Percentiles rank a stretch among this genome's conserved stretches.
Conservation (phyloP, 2,888 invertebrate genomes). For the Orchesellides sinensis region DNA sequence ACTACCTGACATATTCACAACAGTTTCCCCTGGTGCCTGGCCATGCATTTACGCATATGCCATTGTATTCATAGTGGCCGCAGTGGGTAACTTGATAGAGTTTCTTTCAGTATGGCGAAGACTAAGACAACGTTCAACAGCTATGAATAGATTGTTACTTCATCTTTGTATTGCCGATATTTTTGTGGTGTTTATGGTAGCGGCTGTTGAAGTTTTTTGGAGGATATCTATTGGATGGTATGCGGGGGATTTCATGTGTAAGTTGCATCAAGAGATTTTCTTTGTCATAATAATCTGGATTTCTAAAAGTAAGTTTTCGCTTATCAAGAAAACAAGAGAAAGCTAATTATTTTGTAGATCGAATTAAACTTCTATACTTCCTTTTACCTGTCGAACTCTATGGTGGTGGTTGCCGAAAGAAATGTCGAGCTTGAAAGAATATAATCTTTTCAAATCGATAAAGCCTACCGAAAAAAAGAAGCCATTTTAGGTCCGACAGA, state of each 20-base stretch:
- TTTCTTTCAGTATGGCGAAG: conserved; percentile 61
- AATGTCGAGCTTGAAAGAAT: no score
- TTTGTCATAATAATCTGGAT: no score
- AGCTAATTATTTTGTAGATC: no score
- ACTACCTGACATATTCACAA: conserved; percentile 53
- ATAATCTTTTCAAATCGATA: no score
- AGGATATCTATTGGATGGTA: conserved; percentile 69
- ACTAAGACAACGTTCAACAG: conserved; percentile 58
- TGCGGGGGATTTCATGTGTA: conserved; percentile 67
- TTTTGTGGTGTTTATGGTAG: conserved; percentile 66
- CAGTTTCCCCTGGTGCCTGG: conserved; percentile 61
- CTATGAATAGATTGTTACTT: conserved; percentile 70
- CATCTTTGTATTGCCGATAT: conserved; percentile 69
- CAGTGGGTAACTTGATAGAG: conserved; percentile 68
- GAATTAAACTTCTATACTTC: no score
- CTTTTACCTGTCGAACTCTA: no score
- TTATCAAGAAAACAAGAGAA: no score
- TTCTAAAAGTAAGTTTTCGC: no score
- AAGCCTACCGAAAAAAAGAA: no score
- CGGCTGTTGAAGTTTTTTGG: conserved; percentile 68
- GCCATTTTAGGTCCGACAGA: no score
- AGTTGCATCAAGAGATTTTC: no score
- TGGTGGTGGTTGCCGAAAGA: no score
- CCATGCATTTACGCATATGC: conserved; percentile 60
- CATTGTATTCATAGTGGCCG: conserved; percentile 66